Evolutionary conservation across 2,888 invertebrate species (phyloP).

Genomic region (Tiliacea citrago): DNA sequence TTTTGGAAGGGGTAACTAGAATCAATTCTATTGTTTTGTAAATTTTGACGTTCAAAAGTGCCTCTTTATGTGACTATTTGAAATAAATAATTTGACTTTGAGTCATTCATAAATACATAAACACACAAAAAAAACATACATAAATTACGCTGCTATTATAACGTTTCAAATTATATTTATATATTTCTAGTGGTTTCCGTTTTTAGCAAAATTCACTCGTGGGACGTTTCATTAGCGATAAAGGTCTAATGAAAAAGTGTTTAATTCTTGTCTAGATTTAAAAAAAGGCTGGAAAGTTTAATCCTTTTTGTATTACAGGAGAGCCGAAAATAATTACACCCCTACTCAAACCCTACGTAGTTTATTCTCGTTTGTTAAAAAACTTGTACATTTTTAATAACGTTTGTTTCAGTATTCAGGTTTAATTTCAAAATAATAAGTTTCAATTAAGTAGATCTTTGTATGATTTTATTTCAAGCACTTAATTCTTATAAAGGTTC

Average conservation of each 20-base stretch:
- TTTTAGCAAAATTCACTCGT: conserved; percentile 60
- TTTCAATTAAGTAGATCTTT: not conserved
- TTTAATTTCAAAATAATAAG: conserved; percentile 14
- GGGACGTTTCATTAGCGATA: not conserved
- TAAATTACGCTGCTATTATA: no score
- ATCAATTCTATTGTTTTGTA: no score
- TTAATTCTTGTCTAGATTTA: conserved; percentile 8
- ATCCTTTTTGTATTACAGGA: conserved; percentile 61
- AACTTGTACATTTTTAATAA: conserved; percentile 32
- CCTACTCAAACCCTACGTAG: conserved; percentile 30
- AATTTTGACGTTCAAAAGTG: no score
- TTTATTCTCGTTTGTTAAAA: conserved; percentile 26
- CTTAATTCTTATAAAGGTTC: not conserved
- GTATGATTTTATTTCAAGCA: not conserved
- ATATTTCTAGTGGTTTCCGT: no score
- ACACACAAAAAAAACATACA: no score
- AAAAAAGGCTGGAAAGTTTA: conserved; percentile 58
- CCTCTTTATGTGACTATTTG: no score
- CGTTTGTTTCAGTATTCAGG: conserved; percentile 6
- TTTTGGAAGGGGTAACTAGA: no score
- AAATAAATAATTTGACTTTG: no score
- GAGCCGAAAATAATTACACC: conserved; percentile 67
- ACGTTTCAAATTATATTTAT: no score
- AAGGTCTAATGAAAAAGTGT: not conserved
- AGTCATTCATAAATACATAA: no score